Percentiles rank a stretch among this genome's conserved stretches.
Evolutionary conservation across 2,888 invertebrate genomes (phyloP).

Genomic region (Zygaena filipendulae): DNA sequence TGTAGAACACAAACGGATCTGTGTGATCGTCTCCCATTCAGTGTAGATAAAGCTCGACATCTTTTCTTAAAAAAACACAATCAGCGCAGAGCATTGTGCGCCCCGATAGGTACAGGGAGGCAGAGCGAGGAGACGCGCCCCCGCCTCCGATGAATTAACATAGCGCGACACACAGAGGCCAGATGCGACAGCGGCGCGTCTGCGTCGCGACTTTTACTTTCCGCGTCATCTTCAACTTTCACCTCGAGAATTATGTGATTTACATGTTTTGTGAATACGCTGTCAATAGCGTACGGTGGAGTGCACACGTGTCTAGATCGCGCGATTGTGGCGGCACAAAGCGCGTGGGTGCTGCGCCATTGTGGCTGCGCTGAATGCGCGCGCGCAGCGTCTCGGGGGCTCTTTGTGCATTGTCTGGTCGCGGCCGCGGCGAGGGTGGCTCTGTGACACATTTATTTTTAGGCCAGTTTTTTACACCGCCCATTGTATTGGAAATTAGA

Average conservation of each 20-base stretch:
- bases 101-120: too few species aligned
- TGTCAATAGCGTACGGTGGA: constrained; percentile 11
- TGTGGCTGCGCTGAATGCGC: constrained; percentile 43
- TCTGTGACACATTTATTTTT: constrained; percentile 65
- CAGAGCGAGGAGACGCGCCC: constrained; percentile 33
- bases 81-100: constrained; percentile 33
- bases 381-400: constrained; percentile 27
- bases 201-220: constrained; percentile 57
- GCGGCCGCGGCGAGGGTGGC: constrained; percentile 53
- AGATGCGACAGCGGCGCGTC: constrained; percentile 35
- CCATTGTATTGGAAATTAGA: constrained; percentile 67
- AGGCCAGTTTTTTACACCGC: constrained; percentile 56
- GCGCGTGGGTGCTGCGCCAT: constrained; percentile 45
- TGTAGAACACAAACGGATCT: too few species aligned
- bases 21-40: too few species aligned
- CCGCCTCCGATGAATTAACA: constrained; percentile 34
- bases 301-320: constrained; percentile 30
- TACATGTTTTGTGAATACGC: constrained; percentile 38
- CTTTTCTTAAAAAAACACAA: constrained; percentile 41
- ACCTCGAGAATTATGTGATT: constrained; percentile 53
- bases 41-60: too few species aligned
- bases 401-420: constrained; percentile 63
- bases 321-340: constrained; percentile 38
- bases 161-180: constrained; percentile 40
- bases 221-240: constrained; percentile 57